Evolutionary conservation across 2,113 vertebrate genomes (phyloP), one percentile per base, ranked within the genome.

Genomic region (Odobenus rosmarus): DNA sequence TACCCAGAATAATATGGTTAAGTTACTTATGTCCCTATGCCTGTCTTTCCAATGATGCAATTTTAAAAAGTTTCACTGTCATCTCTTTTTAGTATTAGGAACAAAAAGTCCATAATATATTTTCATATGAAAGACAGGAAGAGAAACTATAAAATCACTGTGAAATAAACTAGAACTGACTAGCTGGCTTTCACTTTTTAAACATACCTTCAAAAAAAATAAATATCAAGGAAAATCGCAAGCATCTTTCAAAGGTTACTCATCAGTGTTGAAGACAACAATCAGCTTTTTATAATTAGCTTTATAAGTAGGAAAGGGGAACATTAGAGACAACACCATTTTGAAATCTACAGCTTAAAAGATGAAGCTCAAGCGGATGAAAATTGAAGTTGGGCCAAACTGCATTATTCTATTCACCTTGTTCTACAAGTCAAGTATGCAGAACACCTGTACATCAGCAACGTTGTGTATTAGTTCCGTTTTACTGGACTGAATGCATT

Each of bases 401-500:
- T 61, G 53, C 90, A 94, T 88, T 85, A 97, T 86, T 96, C 42
- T 81, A 13, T 46, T 62, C 26, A 46, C 57, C 28, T 59, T 42
- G 36, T 82, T 90, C 89, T 88, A 81, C n/a, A 87, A 95, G 96
- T 90, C 81, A 93, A 79, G 39, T 0, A 26, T 2, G 55, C 97
- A 88, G 4, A 95, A 81, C 90, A 92, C 62, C 93, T 96, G 61
- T 3, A 33, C 85, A 76, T 85, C 86, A 90, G 95, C 93, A 91
- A 18, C 71, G 87, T 18, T 82, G 61, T 87, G 69, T 90, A 95
- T 95, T 93, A 95, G 64, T 89, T 96, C 71, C 13, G 9, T 93
- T 96, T 96, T 96, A 97, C 69, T 88, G 90, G 64, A 57, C 76
- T 82, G 71, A 88, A 77, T 62, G 39, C 82, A 95, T 95, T 97